phyloP scores from a whole-genome alignment of 2,113 vertebrate genomes.

The Podarcis muralis region DNA sequence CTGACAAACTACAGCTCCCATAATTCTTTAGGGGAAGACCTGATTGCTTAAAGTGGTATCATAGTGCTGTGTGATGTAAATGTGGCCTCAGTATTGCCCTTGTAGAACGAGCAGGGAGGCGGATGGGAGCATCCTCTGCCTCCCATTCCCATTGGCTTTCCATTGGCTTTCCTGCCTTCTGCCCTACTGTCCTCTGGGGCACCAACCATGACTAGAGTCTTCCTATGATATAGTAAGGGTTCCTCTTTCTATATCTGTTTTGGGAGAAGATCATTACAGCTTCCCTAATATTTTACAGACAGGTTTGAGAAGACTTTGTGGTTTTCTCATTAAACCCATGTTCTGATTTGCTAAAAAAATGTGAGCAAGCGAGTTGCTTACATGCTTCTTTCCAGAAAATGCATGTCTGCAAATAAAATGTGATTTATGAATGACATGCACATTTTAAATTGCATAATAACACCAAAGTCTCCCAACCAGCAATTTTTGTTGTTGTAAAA shows the following conservation, averaged over 20 bases:
- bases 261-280: neutral
- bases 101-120: too few relatives aligned
- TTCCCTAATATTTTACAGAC: neutral
- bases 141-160: too few relatives aligned
- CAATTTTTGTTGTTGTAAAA: neutral
- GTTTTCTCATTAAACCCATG: neutral
- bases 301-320: accelerated
- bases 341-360: neutral
- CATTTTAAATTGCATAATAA: conserved; percentile 8
- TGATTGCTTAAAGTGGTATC: too few relatives aligned
- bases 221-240: neutral
- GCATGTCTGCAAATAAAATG: conserved; percentile 3
- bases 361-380: neutral
- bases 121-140: too few relatives aligned
- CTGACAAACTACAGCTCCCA: too few relatives aligned
- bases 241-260: neutral
- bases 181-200: too few relatives aligned
- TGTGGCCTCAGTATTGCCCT: too few relatives aligned
- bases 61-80: neutral
- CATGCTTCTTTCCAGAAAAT: conserved; percentile 8
- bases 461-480: neutral
- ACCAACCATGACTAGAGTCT: neutral
- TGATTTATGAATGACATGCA: neutral
- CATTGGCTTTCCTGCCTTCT: too few relatives aligned
- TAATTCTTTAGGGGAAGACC: too few relatives aligned